Evolutionary conservation across 2,888 invertebrate genomes (phyloP).

Genomic region (Gymnocheta viridis): DNA sequence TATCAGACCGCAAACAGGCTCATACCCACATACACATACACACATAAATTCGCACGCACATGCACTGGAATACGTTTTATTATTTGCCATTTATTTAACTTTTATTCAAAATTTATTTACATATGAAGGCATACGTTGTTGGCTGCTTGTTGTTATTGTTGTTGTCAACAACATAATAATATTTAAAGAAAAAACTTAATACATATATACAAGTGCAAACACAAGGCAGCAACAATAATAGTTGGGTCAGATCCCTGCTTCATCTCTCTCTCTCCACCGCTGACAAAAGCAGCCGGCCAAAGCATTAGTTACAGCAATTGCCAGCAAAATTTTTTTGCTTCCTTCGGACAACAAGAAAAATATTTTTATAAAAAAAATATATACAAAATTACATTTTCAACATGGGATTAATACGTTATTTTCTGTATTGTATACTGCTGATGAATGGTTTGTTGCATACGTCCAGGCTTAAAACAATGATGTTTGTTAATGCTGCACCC

Average conservation of each 20-base stretch:
- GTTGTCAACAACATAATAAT: constrained; percentile 17
- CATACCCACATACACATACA: neutral
- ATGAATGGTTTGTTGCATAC: constrained; percentile 78
- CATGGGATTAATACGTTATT: constrained; percentile 80
- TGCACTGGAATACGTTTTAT: neutral
- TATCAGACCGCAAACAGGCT: constrained; percentile 48
- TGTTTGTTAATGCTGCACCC: constrained; percentile 69
- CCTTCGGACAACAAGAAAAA: constrained; percentile 30
- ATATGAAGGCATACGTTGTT: constrained; percentile 32
- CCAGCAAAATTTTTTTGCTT: no score
- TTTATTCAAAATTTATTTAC: constrained; percentile 51
- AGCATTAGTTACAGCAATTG: no score
- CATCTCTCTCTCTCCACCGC: neutral
- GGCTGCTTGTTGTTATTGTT: constrained; percentile 7
- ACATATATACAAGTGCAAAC: neutral
- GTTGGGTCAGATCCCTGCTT: neutral
- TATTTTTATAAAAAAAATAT: neutral
- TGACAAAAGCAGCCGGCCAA: neutral
- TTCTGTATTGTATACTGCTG: constrained; percentile 78
- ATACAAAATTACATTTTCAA: constrained; percentile 64
- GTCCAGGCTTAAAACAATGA: constrained; percentile 64
- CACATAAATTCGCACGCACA: neutral
- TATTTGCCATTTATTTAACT: constrained; percentile 53
- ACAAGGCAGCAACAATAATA: no score
- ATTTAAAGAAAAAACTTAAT: neutral